Percentiles rank a stretch among this genome's conserved stretches.
These are phyloP conservation scores for Morinoia aosen DNA, from an alignment of 2,888 invertebrate species.

Conservation along the genomic window DNA sequence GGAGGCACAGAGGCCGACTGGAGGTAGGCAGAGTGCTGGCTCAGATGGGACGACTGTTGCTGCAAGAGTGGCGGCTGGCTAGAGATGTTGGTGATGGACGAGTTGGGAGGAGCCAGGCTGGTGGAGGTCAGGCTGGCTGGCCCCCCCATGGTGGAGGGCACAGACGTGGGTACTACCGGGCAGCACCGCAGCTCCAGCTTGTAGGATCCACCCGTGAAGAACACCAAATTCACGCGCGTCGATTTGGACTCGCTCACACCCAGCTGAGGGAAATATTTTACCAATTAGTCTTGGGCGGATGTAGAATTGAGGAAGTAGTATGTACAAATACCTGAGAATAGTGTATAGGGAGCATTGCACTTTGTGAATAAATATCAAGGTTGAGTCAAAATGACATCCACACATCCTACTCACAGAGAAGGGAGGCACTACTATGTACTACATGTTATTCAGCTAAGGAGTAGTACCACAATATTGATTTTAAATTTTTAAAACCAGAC, in stretches of 20 bases:
- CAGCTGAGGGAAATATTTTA: background rate
- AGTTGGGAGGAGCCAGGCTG: constrained; percentile 60
- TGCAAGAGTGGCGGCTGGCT: background rate
- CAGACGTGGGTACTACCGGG: constrained; percentile 44
- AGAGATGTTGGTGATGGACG: constrained; percentile 54
- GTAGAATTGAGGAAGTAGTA: too few relatives aligned
- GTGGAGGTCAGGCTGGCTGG: constrained; percentile 55
- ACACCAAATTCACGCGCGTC: constrained; percentile 48
- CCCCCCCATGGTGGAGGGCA: background rate
- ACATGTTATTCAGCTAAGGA: background rate
- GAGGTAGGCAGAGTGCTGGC: background rate
- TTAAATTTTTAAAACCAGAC: too few relatives aligned
- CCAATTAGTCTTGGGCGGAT: background rate
- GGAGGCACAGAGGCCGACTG: background rate
- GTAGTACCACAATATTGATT: too few relatives aligned
- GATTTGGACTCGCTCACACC: background rate
- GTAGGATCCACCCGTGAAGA: constrained; percentile 66
- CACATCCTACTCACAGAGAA: background rate
- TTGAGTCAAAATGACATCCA: background rate
- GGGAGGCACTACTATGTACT: background rate
- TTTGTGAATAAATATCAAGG: background rate
- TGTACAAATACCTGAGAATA: background rate
- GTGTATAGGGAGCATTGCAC: background rate
- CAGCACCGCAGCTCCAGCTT: constrained; percentile 66
- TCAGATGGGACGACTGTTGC: constrained; percentile 5